Percentiles rank a stretch among this genome's conserved stretches.
Conservation (phyloP, 2,797 vertebrate species). For the Australoheros facetus region DNA sequence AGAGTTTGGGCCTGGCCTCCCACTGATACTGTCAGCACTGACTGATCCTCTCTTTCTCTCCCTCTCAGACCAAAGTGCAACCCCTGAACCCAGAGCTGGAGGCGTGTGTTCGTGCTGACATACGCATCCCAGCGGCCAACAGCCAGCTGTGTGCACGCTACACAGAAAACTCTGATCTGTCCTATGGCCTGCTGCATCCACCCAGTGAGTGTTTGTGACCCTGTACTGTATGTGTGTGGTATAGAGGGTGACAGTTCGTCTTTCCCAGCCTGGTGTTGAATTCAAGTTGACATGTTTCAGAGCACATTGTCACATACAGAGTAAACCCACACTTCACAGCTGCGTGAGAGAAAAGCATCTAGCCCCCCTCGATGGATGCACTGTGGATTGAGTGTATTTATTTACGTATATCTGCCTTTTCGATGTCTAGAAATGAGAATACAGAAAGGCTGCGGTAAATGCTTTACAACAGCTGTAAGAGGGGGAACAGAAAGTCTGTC, state of each 20-base stretch:
- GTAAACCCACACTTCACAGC: background rate
- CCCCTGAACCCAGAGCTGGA: constrained; percentile 77
- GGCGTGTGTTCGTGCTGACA: constrained; percentile 91
- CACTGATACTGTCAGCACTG: constrained; percentile 26
- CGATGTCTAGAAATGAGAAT: background rate
- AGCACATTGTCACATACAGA: constrained; percentile 53
- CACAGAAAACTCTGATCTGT: constrained; percentile 75
- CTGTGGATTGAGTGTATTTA: background rate
- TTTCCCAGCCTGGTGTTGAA: constrained; percentile 41
- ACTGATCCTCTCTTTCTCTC: constrained; percentile 27
- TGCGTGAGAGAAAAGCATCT: background rate
- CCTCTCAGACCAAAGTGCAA: constrained; percentile 75
- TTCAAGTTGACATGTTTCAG: constrained; percentile 25
- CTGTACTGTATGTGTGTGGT: constrained; percentile 3
- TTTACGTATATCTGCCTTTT: background rate
- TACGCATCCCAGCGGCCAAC: constrained; percentile 82
- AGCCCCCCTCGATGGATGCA: background rate
- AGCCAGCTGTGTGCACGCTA: constrained; percentile 89
- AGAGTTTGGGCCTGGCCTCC: background rate
- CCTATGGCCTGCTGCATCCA: constrained; percentile 91
- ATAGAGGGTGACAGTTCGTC: constrained; percentile 2
- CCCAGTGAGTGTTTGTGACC: constrained; percentile 84
- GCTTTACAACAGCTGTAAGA: too few species aligned
- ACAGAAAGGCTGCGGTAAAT: background rate
- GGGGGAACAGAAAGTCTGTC: background rate